Conservation (phyloP, 2,888 invertebrate species). For the Cephalotes varians region DNA sequence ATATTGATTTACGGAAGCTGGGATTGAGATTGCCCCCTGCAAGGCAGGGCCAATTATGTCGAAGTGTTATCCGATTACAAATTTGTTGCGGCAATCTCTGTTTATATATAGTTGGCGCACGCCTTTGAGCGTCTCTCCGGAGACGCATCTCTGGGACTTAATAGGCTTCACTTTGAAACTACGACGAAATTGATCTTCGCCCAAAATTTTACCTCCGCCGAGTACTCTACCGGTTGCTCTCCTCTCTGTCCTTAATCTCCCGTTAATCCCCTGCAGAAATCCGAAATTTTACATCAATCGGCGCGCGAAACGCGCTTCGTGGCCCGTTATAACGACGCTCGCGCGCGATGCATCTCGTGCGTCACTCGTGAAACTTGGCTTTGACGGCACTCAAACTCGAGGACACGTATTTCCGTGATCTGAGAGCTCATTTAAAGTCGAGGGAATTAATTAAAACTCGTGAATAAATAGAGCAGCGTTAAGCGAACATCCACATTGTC, state of each 20-base stretch:
- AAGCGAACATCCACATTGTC: background rate
- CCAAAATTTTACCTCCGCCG: constrained; percentile 68
- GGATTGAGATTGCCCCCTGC: constrained; percentile 17
- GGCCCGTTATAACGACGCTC: background rate
- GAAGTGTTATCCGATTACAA: constrained; percentile 75
- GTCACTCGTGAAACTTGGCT: constrained; percentile 33
- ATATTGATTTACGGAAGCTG: constrained; percentile 19
- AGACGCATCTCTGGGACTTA: constrained; percentile 78
- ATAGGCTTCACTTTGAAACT: constrained; percentile 81
- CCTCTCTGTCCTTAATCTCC: constrained; percentile 18
- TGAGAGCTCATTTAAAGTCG: constrained; percentile 32
- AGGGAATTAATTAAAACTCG: constrained; percentile 41
- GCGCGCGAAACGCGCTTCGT: background rate
- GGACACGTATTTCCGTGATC: constrained; percentile 13
- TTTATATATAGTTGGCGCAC: constrained; percentile 68
- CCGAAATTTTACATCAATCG: constrained; percentile 55
- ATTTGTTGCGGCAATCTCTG: constrained; percentile 74
- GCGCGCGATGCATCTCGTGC: background rate
- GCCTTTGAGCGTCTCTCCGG: constrained; percentile 76
- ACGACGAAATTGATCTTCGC: constrained; percentile 75
- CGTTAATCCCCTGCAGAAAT: constrained; percentile 63
- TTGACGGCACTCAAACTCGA: constrained; percentile 19
- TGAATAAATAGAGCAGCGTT: background rate
- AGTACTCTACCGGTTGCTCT: constrained; percentile 5
- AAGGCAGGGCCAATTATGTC: constrained; percentile 69